These are phyloP conservation scores for Paralichthys olivaceus DNA, from an alignment of 2,113 vertebrate genomes.

Conservation along the genomic window DNA sequence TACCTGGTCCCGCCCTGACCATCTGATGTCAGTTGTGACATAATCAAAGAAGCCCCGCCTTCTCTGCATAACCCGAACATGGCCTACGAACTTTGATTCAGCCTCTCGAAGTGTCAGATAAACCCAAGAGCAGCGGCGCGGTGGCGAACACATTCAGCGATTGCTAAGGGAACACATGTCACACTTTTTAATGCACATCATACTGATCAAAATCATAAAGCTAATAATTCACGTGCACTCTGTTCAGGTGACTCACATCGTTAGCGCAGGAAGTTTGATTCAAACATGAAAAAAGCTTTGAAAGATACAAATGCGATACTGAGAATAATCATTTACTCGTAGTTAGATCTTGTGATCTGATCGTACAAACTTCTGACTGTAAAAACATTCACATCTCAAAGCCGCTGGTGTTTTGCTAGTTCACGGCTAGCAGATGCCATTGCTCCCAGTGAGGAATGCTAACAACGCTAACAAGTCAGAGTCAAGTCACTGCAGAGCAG, in stretches of 20 bases:
- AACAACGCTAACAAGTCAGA: conserved; percentile 37
- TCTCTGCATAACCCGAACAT: not conserved
- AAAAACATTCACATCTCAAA: conserved; percentile 57
- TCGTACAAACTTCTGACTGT: conserved; percentile 71
- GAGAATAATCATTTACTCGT: conserved; percentile 39
- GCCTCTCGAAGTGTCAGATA: conserved; percentile 23
- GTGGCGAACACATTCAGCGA: conserved; percentile 46
- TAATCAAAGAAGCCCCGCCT: not conserved
- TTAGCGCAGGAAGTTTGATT: conserved; percentile 52
- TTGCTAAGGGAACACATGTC: conserved; percentile 32
- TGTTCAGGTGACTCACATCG: conserved; percentile 43
- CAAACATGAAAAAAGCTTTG: conserved; percentile 60
- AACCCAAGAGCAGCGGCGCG: conserved; percentile 24
- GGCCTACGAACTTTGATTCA: not conserved
- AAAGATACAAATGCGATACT: conserved; percentile 53
- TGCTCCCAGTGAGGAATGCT: conserved; percentile 38
- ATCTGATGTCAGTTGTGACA: not conserved
- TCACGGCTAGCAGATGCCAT: conserved; percentile 29
- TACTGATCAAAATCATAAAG: conserved; percentile 32
- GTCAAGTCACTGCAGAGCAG: conserved; percentile 18
- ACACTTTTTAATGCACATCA: conserved; percentile 21
- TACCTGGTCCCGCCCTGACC: no score
- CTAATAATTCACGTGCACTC: conserved; percentile 24
- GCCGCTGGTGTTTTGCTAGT: conserved; percentile 37
- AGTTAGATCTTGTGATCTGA: conserved; percentile 46